Evolutionary conservation across 2,888 invertebrate genomes (phyloP), one percentile per base, ranked within the genome.

Genomic region (Boloria euphrosyne): DNA sequence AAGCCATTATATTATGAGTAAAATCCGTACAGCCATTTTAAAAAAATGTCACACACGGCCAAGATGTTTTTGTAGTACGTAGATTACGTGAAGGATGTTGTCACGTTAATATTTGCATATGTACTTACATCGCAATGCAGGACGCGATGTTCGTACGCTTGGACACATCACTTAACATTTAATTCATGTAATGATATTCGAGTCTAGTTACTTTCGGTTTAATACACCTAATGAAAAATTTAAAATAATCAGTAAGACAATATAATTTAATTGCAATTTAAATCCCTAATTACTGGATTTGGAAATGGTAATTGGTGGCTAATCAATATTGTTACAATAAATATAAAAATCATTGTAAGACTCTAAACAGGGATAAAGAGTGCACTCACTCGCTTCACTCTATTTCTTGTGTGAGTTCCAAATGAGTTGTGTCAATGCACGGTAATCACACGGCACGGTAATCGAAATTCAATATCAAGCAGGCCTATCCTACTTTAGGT

Each of bases 61-160:
- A 57, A 57, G 22, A 22, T 22, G 22, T 2, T 1, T 22, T 2
- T 22, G 22, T 22, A 22, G 3, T 22, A 22, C 22, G 13, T 22
- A 0, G 4, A 22, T 18, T 46, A n/a, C 13, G 14, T 14, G 44
- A 55, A 18, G 18, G 44, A 44, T 46, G 44, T n/a, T n/a, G 10
- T 44, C 10, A 38, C 31, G 31, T 38, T 1, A 7, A 38, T 38
- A 38, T 10, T 38, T 10, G 10, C 10, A 38, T 38, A 7, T 7
- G 7, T 31, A 87, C 86, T 87, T 85, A 87, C 87, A 86, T 81
- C 85, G 82, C 82, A 75, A 76, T 73, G 73, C 71, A 67, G 75
- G 73, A 76, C 73, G 80, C 84, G 83, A 84, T 83, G 82, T 78
- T 73, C 68, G 84, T 84, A 86, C 78, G 78, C 84, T 82, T 77